Evolutionary conservation across 1,140 invertebrate species (phyloP).

Genomic region (Papilio machaon): DNA sequence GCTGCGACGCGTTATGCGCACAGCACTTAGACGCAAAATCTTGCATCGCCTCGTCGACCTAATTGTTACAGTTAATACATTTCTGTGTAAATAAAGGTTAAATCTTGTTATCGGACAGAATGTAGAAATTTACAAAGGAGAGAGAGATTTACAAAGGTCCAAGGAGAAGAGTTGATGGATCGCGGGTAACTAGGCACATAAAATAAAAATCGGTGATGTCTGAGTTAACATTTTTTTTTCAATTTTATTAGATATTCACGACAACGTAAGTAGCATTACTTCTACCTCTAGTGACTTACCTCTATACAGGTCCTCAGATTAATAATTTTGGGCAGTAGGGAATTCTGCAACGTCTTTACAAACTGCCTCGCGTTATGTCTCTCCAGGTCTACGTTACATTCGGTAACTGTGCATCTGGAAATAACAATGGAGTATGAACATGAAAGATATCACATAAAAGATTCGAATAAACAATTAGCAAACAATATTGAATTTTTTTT

Average conservation of each 20-base stretch:
- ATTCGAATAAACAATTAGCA: too few species aligned
- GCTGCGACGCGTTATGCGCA: slow-evolving; percentile 87
- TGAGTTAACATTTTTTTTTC: too few species aligned
- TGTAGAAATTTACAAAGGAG: too few species aligned
- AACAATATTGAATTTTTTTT: background rate
- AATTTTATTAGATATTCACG: too few species aligned
- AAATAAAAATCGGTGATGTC: background rate
- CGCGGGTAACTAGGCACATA: too few species aligned
- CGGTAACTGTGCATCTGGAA: slow-evolving; percentile 79
- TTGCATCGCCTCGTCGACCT: slow-evolving; percentile 93
- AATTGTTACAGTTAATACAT: background rate
- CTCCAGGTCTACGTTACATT: slow-evolving; percentile 89
- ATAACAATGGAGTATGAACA: background rate
- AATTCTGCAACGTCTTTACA: slow-evolving; percentile 86
- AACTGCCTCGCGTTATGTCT: slow-evolving; percentile 90
- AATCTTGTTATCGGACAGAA: too few species aligned
- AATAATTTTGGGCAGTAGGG: slow-evolving; percentile 88
- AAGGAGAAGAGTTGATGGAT: too few species aligned
- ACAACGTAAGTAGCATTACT: too few species aligned
- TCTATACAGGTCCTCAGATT: slow-evolving; percentile 89
- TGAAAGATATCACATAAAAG: background rate
- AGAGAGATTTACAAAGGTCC: too few species aligned
- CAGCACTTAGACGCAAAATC: slow-evolving; percentile 96
- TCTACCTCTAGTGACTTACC: slow-evolving; percentile 55
- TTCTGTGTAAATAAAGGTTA: too few species aligned